Conservation (phyloP, 2,797 vertebrate genomes). For the Ispidina lecontei region DNA sequence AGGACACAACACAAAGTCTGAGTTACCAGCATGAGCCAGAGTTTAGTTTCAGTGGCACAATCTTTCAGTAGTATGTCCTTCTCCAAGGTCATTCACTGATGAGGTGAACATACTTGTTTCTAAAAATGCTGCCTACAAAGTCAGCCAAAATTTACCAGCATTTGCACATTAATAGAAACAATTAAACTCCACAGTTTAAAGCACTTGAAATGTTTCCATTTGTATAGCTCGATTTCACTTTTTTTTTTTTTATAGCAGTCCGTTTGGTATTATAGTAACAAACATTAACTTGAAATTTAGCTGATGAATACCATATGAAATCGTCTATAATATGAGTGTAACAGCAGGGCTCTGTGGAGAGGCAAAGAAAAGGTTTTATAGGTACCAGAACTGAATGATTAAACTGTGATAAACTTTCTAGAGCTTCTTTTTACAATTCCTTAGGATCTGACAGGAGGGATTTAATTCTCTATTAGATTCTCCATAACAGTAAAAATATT, state of each 20-base stretch:
- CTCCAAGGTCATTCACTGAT: background rate
- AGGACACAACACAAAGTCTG: background rate
- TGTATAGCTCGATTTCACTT: background rate
- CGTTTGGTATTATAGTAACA: background rate
- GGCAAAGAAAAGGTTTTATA: background rate
- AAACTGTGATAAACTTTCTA: background rate
- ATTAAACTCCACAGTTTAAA: background rate
- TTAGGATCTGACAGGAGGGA: background rate
- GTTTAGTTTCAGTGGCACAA: background rate
- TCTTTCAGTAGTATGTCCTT: background rate
- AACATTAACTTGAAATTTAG: background rate
- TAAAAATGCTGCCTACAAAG: background rate
- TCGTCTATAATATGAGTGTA: background rate
- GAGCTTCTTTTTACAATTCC: background rate
- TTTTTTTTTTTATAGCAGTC: background rate
- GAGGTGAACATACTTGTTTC: background rate
- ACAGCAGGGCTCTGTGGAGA: background rate
- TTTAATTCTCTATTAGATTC: slow-evolving; percentile 12
- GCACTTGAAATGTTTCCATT: background rate
- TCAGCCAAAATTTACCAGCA: background rate
- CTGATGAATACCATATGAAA: background rate
- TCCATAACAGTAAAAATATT: background rate
- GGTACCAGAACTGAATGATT: background rate
- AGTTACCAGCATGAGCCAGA: background rate
- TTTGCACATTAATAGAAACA: background rate